phyloP scores from a whole-genome alignment of 2,888 invertebrate genomes.

The Parasteatoda lunata region DNA sequence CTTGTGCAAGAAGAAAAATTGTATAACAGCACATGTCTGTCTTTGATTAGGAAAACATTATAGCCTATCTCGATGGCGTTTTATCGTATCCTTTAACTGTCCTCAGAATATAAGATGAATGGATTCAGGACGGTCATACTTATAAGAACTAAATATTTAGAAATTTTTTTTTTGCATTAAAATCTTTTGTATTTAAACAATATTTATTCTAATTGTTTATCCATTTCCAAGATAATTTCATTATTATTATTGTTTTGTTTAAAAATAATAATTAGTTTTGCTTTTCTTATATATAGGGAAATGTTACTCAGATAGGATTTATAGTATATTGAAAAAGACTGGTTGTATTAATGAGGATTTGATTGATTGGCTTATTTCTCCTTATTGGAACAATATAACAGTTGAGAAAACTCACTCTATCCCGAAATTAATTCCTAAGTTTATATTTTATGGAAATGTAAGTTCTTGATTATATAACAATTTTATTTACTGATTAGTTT shows the following conservation, averaged over 20 bases:
- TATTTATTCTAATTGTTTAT: too few species aligned
- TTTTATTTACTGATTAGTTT: too few species aligned
- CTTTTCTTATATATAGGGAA: not conserved
- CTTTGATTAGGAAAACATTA: too few species aligned
- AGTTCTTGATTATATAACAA: not conserved
- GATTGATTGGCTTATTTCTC: not conserved
- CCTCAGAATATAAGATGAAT: too few species aligned
- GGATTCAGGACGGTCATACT: too few species aligned
- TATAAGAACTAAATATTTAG: too few species aligned
- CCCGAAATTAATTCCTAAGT: not conserved
- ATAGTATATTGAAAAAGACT: not conserved
- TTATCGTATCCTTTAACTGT: too few species aligned
- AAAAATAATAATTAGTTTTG: not conserved
- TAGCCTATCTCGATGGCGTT: too few species aligned
- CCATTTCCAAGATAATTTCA: not conserved
- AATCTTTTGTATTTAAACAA: too few species aligned
- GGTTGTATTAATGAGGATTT: not conserved
- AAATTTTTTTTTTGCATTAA: too few species aligned
- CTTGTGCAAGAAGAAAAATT: too few species aligned
- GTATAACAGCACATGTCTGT: too few species aligned
- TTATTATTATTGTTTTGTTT: not conserved
- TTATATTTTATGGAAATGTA: not conserved
- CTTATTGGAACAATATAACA: not conserved
- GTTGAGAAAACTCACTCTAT: not conserved
- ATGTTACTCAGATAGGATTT: not conserved